Conservation (phyloP, 2,888 invertebrate genomes). For the Chrysolina oricalcia region DNA sequence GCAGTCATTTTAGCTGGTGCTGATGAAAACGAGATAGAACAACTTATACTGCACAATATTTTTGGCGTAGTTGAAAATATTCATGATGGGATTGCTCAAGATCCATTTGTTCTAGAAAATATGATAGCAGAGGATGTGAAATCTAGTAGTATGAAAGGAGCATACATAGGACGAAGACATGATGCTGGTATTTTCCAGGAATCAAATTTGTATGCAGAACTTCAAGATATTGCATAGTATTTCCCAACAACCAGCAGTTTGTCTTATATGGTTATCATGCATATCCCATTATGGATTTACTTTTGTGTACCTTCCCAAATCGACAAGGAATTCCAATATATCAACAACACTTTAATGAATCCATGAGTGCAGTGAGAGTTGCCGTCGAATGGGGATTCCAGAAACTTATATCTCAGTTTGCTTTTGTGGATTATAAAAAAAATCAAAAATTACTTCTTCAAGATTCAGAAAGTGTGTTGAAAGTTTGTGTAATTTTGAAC, state of each 20-base stretch:
- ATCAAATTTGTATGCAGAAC: slow-evolving; percentile 30
- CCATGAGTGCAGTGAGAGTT: slow-evolving; percentile 5
- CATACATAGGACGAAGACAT: slow-evolving; percentile 49
- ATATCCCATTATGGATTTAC: slow-evolving; percentile 7
- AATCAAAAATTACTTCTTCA: slow-evolving; percentile 33
- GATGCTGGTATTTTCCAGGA: slow-evolving; percentile 45
- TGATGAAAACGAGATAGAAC: background rate
- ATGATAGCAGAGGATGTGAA: slow-evolving; percentile 8
- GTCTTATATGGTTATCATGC: slow-evolving; percentile 7
- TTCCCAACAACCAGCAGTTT: slow-evolving; percentile 11
- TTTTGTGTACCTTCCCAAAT: slow-evolving; percentile 21
- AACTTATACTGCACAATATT: slow-evolving; percentile 6
- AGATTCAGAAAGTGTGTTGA: slow-evolving; percentile 19
- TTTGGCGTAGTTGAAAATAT: background rate
- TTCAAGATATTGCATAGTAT: slow-evolving; percentile 33
- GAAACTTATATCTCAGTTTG: slow-evolving; percentile 37
- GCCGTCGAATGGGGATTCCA: slow-evolving; percentile 44
- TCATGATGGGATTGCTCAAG: slow-evolving; percentile 1
- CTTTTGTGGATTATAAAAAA: slow-evolving; percentile 33
- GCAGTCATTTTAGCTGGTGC: slow-evolving; percentile 1
- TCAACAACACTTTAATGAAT: slow-evolving; percentile 7
- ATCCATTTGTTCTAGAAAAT: background rate
- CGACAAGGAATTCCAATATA: slow-evolving; percentile 30
- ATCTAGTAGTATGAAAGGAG: slow-evolving; percentile 42
- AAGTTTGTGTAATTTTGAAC: slow-evolving; percentile 17